Evolutionary conservation across 2,888 invertebrate genomes (phyloP), one percentile per base, ranked within the genome.

Genomic region (Oligia strigilis): DNA sequence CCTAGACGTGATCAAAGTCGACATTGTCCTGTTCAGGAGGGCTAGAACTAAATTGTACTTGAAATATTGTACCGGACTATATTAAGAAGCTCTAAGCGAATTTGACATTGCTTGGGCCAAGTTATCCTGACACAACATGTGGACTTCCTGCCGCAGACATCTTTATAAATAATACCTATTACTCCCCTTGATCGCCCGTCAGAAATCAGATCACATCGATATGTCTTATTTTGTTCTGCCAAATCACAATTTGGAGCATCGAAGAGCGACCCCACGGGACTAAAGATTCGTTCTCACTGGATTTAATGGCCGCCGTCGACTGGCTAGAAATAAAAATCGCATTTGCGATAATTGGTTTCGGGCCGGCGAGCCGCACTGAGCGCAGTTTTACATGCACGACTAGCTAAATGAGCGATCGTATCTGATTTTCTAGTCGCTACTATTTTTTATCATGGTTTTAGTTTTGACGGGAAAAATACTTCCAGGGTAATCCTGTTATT

Each of bases 281-380:
- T 81, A 85, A 75, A 86, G 87, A 86, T 81, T 78, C 82, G 83
- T 81, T 87, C 87, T 88, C 89, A 85, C 83, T 85, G 90, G 91
- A 91, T 92, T 92, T 93, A 93, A 93, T 92, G 93, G 92, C 84
- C 90, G 89, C 81, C 86, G 90, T 83, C 85, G 85, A 89, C 85
- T 85, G 87, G 90, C 89, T 88, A 89, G 92, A 92, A 94, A 95
- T 95, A 95, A 95, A 95, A 95, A 93, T 94, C 94, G 91, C 94
- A 93, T 96, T 95, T 92, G 89, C 92, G 88, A 91, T 95, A 94
- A 95, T 95, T 94, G 95, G 93, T 93, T 95, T 93, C 90, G 88
- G 89, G 82, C 89, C 87, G 89, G 78, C 88, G 88, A 84, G 72
- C 72, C 81, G 81, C 76, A 77, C 82, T 81, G 84, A 86, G 83